Base-by-base conservation (phyloP, 2,888 invertebrate species). In the Cephalotes varians region DNA sequence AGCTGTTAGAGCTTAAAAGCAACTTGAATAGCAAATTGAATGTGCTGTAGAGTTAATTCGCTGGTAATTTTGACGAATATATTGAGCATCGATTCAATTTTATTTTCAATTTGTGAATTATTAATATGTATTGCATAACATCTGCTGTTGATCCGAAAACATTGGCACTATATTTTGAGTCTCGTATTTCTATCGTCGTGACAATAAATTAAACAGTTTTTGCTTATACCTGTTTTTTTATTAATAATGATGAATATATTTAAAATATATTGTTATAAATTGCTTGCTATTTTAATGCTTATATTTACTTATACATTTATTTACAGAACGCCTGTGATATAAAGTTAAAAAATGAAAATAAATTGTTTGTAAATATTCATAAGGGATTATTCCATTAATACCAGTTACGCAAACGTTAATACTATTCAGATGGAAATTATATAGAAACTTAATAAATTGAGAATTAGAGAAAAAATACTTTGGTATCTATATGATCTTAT, bases 21-120 rank as follows among this genome's bases (percentile, higher is more conserved):
- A 72, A 64, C 51, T 76, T 28, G n/a, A 76, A n/a, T 71, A 51
- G 18, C 15, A 51, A 51, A 34, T 51, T 51, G 40, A 64, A 76
- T 51, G 9, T 15, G 25, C 28, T 56, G 31, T 51, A 37, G 18
- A 37, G 49, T 62, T 37, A 76, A 76, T 37, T 51, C 4, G 12
- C 25, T 51, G 2, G 64, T 37, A 49, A 51, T 25, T 37, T 64
- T 51, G 21, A 60, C 1, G 9, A 73, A 73, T 73, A 47, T 34
- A 69, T 1, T 12, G 7, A 47, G 9, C n/a, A 25, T 49, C 12
- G 2, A 64, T 64, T 51, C 2, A 31, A 64, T 28, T 37, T 49
- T 74, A 49, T 15, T 64, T 51, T 64, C 37, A 60, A 60, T 49
- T 40, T 15, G 37, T 15, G n/a, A 12, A 64, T 37, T 37, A 51